phyloP scores from a whole-genome alignment of 2,113 vertebrate genomes.

The Paramormyrops kingsleyae region DNA sequence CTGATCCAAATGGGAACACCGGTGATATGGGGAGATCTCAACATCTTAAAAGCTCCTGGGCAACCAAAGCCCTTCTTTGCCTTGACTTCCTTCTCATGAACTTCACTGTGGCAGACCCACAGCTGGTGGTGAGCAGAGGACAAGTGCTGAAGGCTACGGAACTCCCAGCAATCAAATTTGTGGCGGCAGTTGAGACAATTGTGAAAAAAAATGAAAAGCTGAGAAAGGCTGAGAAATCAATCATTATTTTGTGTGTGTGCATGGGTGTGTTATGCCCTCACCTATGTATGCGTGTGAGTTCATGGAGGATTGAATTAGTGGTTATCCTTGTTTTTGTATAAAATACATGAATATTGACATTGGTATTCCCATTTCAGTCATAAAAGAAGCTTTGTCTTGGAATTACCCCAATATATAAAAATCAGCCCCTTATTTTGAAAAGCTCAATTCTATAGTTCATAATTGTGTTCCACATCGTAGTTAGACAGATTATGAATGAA shows the following conservation, averaged over 20 bases:
- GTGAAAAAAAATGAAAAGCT: neutral
- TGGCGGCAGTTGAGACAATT: neutral
- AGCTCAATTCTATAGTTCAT: neutral
- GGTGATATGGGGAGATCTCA: slow-evolving; percentile 80
- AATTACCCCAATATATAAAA: neutral
- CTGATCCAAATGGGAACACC: slow-evolving; percentile 87
- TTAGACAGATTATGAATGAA: neutral
- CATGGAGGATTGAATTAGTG: neutral
- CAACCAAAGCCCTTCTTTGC: slow-evolving; percentile 47
- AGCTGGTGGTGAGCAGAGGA: slow-evolving; percentile 29
- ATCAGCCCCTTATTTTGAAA: neutral
- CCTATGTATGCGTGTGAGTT: neutral
- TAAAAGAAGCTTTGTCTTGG: neutral
- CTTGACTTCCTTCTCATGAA: slow-evolving; percentile 34
- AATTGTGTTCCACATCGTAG: neutral
- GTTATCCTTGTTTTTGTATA: neutral
- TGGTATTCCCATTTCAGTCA: neutral
- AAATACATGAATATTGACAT: neutral
- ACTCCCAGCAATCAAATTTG: neutral
- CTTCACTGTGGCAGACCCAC: slow-evolving; percentile 9
- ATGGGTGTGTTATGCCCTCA: neutral
- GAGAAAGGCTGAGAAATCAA: neutral
- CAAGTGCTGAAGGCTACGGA: neutral
- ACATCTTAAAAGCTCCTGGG: slow-evolving; percentile 87
- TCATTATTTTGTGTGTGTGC: neutral